phyloP scores from a whole-genome alignment of 2,888 invertebrate genomes.

The Chromoteleia sp. region DNA sequence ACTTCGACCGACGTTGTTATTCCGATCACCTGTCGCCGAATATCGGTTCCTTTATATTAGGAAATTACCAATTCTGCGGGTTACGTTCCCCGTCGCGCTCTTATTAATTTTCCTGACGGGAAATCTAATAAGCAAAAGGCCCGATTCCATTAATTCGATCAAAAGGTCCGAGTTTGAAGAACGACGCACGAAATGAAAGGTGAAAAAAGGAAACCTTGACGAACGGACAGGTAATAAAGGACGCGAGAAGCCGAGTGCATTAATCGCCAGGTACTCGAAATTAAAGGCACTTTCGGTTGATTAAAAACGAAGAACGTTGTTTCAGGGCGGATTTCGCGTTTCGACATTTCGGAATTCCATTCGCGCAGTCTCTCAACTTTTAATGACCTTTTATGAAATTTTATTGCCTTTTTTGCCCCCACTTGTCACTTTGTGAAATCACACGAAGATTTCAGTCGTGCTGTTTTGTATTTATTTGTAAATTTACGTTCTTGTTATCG shows the following conservation, averaged over 20 bases:
- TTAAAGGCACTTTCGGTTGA: slow-evolving; percentile 41
- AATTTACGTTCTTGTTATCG: no score
- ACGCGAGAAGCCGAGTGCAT: slow-evolving; percentile 12
- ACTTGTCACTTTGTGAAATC: no score
- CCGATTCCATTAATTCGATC: slow-evolving; percentile 42
- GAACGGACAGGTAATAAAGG: slow-evolving; percentile 22
- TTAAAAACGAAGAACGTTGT: slow-evolving; percentile 39
- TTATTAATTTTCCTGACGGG: slow-evolving; percentile 48
- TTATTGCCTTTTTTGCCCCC: neutral
- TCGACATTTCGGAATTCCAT: neutral
- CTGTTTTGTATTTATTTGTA: no score
- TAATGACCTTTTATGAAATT: slow-evolving; percentile 3
- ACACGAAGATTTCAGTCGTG: no score
- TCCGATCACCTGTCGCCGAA: slow-evolving; percentile 40
- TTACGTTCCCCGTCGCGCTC: slow-evolving; percentile 24
- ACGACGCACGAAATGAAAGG: neutral
- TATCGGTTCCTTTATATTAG: slow-evolving; percentile 42
- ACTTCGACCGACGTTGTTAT: slow-evolving; percentile 10
- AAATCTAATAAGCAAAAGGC: slow-evolving; percentile 29
- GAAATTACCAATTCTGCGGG: slow-evolving; percentile 35
- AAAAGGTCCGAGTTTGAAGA: slow-evolving; percentile 12
- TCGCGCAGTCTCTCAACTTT: neutral
- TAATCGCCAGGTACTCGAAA: slow-evolving; percentile 21
- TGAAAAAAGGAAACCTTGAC: slow-evolving; percentile 8
- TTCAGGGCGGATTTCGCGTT: neutral